Evolutionary conservation across 2,113 vertebrate genomes (phyloP).

Genomic region (Seriola quinqueradiata): DNA sequence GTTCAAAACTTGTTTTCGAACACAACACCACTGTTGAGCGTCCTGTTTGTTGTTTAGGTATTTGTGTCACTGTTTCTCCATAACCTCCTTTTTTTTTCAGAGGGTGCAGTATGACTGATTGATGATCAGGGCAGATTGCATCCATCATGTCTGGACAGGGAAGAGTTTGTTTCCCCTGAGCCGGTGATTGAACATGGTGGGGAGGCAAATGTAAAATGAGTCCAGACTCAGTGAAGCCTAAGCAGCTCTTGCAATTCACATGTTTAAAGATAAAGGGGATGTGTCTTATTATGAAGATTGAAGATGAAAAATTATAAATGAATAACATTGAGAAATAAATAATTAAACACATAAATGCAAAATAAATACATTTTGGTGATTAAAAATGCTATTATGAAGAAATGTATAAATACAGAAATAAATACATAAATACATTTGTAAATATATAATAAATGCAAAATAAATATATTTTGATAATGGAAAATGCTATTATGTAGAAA

Average conservation of each 20-base stretch:
- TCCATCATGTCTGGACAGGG: conserved; percentile 68
- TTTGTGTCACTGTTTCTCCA: not conserved
- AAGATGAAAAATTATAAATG: no score
- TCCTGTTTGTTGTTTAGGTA: not conserved
- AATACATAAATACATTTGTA: no score
- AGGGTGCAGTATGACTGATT: conserved; percentile 53
- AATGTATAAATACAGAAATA: no score
- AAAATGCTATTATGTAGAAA: no score
- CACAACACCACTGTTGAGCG: no score
- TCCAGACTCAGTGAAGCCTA: conserved; percentile 27
- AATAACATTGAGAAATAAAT: no score
- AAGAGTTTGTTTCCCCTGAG: conserved; percentile 57
- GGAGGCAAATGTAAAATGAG: conserved; percentile 53
- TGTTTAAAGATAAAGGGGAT: not conserved
- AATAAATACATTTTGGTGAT: no score
- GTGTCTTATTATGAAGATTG: not conserved
- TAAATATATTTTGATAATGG: no score
- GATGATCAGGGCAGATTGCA: conserved; percentile 67
- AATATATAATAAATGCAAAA: no score
- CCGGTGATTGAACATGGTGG: conserved; percentile 65
- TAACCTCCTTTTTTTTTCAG: not conserved
- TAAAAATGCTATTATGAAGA: no score
- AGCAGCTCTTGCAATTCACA: conserved; percentile 5
- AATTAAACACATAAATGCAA: no score
- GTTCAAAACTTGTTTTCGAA: no score